These are phyloP conservation scores for Ceraclea dissimilis DNA, from an alignment of 2,888 invertebrate genomes.

Conservation along the genomic window DNA sequence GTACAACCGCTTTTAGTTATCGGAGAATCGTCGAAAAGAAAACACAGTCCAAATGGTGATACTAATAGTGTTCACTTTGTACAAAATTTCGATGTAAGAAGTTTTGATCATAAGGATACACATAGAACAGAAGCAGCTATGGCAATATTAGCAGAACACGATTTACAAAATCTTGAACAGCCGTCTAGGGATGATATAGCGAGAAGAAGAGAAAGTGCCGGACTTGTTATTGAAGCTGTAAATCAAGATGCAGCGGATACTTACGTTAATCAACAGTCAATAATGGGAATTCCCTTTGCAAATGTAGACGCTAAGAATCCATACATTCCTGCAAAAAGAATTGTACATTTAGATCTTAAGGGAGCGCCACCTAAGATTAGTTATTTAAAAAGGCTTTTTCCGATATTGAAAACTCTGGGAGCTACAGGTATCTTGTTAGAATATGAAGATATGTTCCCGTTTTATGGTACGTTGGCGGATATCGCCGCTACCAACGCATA, in stretches of 20 bases:
- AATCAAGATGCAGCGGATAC: constrained; percentile 28
- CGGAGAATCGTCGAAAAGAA: constrained; percentile 12
- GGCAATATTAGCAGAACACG: constrained; percentile 16
- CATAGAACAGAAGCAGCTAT: constrained; percentile 12
- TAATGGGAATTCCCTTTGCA: constrained; percentile 38
- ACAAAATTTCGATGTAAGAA: constrained; percentile 12
- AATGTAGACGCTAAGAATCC: constrained; percentile 36
- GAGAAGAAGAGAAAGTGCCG: constrained; percentile 32
- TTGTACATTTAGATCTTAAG: constrained; percentile 64
- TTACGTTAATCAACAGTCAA: constrained; percentile 32
- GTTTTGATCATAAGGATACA: constrained; percentile 7
- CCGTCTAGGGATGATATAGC: constrained; percentile 35
- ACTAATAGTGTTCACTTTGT: constrained; percentile 22
- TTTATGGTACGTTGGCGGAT: constrained; percentile 49
- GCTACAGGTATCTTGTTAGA: constrained; percentile 68
- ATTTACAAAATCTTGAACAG: constrained; percentile 37
- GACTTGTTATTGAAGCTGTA: constrained; percentile 31
- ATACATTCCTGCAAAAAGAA: constrained; percentile 41
- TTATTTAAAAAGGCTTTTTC: constrained; percentile 52
- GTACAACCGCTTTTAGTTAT: constrained; percentile 6
- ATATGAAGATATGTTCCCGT: constrained; percentile 81
- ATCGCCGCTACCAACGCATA: constrained; percentile 55
- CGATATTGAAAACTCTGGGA: constrained; percentile 52
- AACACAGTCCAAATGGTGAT: constrained; percentile 18
- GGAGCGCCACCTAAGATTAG: constrained; percentile 60